Evolutionary conservation across 1,140 invertebrate genomes (phyloP), one percentile per base, ranked within the genome.

Genomic region (Ceratoteleas bidentatus): DNA sequence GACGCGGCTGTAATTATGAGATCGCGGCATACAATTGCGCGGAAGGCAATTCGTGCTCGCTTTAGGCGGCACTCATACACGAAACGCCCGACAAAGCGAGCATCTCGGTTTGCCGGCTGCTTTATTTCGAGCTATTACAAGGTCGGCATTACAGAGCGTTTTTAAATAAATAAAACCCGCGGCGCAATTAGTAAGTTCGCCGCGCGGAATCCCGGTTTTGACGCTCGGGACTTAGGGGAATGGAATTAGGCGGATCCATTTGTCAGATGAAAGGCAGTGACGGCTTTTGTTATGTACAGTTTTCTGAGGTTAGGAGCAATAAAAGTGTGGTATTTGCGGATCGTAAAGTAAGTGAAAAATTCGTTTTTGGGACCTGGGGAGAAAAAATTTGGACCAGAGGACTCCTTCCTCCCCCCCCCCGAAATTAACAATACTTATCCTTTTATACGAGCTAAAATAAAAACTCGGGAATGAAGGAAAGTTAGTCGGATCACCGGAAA

Each of bases 1-100:
- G 24, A 53, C 13, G 56, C 54, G 56, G 47, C 66, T 66, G 47
- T 76, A 68, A 76, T 76, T 76, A 68, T 47, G 38, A 9, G 49
- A 61, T 3, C 54, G 32, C 32, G 8, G 57, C 45, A 11, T 68
- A 68, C 73, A 68, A 68, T 66, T 53, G 10, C 6, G 57, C 10
- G 43, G 60, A 58, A 66, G 40, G 72, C 45, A 49, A 76, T 76
- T 68, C 56, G 61, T 68, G 68, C 52, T 68, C 66, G 56, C 53
- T 76, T 60, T 66, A 56, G 38, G 36, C 47, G 32, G 57, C 32
- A 66, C 49, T 61, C 50, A 9, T 62, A 61, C 50, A 56, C 9
- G 38, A 50, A 61, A 76, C 61, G 45, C 43, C 4, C 38, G 54
- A 76, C 73, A 76, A 76, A 68, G 64, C 64, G 15, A 53, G 33